Evolutionary conservation across 1,140 invertebrate genomes (phyloP).

Genomic region (Drosophila cardini): DNA sequence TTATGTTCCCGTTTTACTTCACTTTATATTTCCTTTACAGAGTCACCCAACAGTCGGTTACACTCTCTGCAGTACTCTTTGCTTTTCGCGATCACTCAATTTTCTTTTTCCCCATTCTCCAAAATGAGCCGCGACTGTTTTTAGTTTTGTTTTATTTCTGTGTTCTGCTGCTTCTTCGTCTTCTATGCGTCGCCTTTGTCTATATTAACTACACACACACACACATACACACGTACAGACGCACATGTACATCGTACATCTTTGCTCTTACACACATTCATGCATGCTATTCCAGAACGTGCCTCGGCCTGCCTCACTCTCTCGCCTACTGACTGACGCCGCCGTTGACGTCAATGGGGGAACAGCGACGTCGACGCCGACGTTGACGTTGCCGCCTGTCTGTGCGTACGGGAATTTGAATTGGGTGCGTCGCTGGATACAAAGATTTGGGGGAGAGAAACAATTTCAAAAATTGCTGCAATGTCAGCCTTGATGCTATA

Average conservation of each 20-base stretch:
- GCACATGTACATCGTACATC: conserved; percentile 3
- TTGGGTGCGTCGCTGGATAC: conserved; percentile 7
- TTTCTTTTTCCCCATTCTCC: conserved; percentile 44
- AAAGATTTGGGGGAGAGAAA: conserved; percentile 6
- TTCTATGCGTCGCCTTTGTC: conserved; percentile 41
- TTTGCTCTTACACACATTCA: conserved; percentile 8
- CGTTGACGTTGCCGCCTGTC: conserved; percentile 31
- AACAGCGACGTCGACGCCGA: conserved; percentile 19
- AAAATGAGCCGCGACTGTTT: conserved; percentile 40
- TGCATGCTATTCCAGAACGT: conserved; percentile 77
- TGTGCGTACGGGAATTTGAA: conserved; percentile 20
- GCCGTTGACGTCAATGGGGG: conserved; percentile 73
- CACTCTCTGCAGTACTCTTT: neutral
- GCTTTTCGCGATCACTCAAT: conserved; percentile 27
- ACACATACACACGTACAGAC: too few species aligned
- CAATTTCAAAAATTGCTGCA: conserved; percentile 36
- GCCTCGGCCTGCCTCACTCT: conserved; percentile 55
- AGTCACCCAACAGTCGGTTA: neutral
- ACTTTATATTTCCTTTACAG: too few species aligned
- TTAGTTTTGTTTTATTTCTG: conserved; percentile 32
- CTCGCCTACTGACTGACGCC: conserved; percentile 62
- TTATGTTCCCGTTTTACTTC: too few species aligned
- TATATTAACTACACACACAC: conserved; percentile 30
- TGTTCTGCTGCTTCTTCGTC: conserved; percentile 19
- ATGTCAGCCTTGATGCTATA: conserved; percentile 29